Conservation (phyloP, 2,888 invertebrate species). For the Cataglyphis altisquamis region DNA sequence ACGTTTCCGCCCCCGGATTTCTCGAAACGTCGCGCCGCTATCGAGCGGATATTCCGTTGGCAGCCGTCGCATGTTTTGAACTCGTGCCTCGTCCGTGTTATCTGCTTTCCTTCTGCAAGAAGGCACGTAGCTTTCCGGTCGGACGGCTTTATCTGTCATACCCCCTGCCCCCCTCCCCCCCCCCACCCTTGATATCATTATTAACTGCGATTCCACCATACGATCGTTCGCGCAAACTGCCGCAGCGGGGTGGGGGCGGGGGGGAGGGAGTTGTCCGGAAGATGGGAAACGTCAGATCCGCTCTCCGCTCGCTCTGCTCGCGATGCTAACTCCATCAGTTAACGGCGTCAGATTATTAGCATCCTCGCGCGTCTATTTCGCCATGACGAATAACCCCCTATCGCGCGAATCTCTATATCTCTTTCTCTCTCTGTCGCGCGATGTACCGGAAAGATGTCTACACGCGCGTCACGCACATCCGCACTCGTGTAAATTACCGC, state of each 20-base stretch:
- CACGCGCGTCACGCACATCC: constrained; percentile 46
- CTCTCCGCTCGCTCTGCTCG: constrained; percentile 32
- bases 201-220: constrained; percentile 75
- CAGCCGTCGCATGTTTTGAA: constrained; percentile 62
- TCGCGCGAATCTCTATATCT: constrained; percentile 29
- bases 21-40: constrained; percentile 50
- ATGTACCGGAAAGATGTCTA: constrained; percentile 52
- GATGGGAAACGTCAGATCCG: constrained; percentile 60
- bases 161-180: constrained; percentile 52
- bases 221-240: constrained; percentile 24
- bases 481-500: constrained; percentile 45
- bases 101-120: constrained; percentile 79
- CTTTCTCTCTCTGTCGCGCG: constrained; percentile 23
- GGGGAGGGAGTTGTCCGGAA: constrained; percentile 41
- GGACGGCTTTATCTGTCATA: constrained; percentile 76
- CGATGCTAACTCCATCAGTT: constrained; percentile 59
- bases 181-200: constrained; percentile 62
- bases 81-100: constrained; percentile 68
- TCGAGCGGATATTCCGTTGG: constrained; percentile 51
- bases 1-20: constrained; percentile 46
- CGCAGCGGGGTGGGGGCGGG: not conserved
- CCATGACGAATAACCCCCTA: constrained; percentile 42
- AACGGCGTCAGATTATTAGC: constrained; percentile 48
- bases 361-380: constrained; percentile 36
- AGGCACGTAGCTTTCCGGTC: constrained; percentile 76